Evolutionary conservation across 2,888 invertebrate species (phyloP), one percentile per base, ranked within the genome.

Genomic region (Sesia bembeciformis): DNA sequence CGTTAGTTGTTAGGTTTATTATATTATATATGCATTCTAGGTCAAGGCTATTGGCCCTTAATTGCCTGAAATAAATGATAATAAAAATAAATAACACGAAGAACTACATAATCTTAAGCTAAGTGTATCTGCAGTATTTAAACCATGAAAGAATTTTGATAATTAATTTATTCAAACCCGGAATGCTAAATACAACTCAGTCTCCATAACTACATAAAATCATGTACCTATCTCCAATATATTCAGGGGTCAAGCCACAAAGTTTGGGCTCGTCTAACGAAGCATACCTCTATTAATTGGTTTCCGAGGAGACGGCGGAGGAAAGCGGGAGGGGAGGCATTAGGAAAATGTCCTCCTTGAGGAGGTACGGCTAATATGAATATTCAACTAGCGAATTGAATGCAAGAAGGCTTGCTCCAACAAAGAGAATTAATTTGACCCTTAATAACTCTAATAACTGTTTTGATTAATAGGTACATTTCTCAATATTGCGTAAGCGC

Each of bases 201-300:
- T 23, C 23, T 23, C 23, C 23, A 23, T 23, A 23, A 23, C 23
- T 23, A 23, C 23, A 23, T 23, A 23, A 23, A 23, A 23, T 23
- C 23, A 23, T 23, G 23, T 23, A 23, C 23, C 23, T 23, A 23
- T 23, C 23, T 23, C 23, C 23, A 23, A 23, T 23, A 23, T 23
- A 23, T 23, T 23, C 23, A 71, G 68, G 75, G 84, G 84, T 83
- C 84, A 83, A 71, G 63, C 60, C 64, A 59, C 57, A 57, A 65
- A 76, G 66, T 74, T 76, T 66, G 71, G 67, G 62, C 61, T 65
- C 63, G 74, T 56, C 63, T 79, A 82, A 83, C 84, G 74, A 83
- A 78, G 73, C 81, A 64, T 68, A 62, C 62, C 76, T 68, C 68
- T 75, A 82, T 81, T 84, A 85, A 84, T 84, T 84, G 81, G 78